phyloP scores from a whole-genome alignment of 2,113 vertebrate species.

The Capreolus pygargus region DNA sequence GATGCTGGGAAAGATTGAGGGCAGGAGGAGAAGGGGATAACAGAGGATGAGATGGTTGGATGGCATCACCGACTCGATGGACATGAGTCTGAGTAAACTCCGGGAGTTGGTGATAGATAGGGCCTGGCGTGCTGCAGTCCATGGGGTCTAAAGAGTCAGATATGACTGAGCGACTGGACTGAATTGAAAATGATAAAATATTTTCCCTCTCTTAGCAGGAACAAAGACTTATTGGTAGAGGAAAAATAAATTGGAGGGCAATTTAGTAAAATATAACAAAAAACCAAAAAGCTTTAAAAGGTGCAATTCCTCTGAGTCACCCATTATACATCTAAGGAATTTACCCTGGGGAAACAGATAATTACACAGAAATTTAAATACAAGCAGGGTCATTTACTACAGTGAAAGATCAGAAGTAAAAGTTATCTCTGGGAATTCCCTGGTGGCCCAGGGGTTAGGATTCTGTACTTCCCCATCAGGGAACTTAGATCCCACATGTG shows the following conservation, averaged over 20 bases:
- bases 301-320: neutral
- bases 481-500: neutral
- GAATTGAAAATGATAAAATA: neutral
- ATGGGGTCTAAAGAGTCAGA: neutral
- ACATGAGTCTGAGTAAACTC: neutral
- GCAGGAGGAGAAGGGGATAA: neutral
- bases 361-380: neutral
- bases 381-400: neutral
- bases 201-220: neutral
- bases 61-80: neutral
- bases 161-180: neutral
- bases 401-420: neutral
- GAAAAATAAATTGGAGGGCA: neutral
- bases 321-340: neutral
- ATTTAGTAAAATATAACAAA: neutral
- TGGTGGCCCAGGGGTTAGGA: neutral
- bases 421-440: neutral
- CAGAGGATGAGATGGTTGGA: neutral
- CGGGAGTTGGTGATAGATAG: neutral
- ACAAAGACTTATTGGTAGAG: neutral
- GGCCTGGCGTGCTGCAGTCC: neutral
- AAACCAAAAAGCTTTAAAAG: neutral
- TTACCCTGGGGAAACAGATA: neutral
- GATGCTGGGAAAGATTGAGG: neutral
- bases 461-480: neutral